phyloP scores from a whole-genome alignment of 2,888 invertebrate species.

The Eupsilia transversa region DNA sequence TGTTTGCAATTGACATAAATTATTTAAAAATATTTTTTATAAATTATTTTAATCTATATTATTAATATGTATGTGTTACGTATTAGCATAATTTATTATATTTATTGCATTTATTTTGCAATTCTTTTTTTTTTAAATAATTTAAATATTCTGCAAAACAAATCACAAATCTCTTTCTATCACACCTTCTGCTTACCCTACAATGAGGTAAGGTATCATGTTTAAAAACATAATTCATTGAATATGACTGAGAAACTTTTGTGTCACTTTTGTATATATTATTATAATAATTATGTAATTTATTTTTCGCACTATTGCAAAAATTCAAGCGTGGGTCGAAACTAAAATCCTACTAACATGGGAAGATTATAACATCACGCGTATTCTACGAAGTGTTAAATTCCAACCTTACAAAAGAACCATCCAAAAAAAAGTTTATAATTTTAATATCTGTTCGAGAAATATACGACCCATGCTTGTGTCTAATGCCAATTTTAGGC shows the following conservation, averaged over 20 bases:
- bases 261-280: constrained; percentile 39
- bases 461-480: constrained; percentile 27
- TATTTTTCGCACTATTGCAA: constrained; percentile 33
- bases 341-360: not conserved
- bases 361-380: not conserved
- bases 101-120: not conserved
- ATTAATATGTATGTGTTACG: not conserved
- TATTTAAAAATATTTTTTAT: not conserved
- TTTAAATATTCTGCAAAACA: not conserved
- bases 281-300: constrained; percentile 10
- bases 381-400: not conserved
- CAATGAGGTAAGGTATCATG: constrained; percentile 4
- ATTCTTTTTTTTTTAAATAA: not conserved
- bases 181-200: not conserved
- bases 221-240: constrained; percentile 35
- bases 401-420: not conserved
- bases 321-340: constrained; percentile 28
- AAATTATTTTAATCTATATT: not conserved
- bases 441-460: no score
- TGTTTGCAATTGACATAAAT: not conserved
- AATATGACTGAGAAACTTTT: constrained; percentile 55
- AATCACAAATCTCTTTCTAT: constrained; percentile 3
- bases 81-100: not conserved
- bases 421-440: not conserved
- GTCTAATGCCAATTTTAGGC: constrained; percentile 32